These are phyloP conservation scores for Lutjanus argentimaculatus DNA, from an alignment of 2,797 vertebrate species.

Conservation along the genomic window DNA sequence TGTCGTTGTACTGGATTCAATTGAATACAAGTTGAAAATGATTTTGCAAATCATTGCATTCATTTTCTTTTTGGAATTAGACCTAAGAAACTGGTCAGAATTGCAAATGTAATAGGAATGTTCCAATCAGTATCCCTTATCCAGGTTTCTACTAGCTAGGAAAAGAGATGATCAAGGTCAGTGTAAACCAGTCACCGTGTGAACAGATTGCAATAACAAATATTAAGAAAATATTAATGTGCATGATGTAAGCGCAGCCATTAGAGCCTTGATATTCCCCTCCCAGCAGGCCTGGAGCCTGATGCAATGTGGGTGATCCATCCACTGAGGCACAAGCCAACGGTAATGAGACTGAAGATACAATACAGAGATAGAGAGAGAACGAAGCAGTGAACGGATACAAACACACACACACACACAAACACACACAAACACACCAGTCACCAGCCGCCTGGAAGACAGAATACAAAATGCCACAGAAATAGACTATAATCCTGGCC, in stretches of 20 bases:
- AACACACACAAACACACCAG: slow-evolving; percentile 20
- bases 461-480: slow-evolving; percentile 60
- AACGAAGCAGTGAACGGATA: slow-evolving; percentile 38
- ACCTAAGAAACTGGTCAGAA: neutral
- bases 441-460: slow-evolving; percentile 56
- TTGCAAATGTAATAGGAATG: neutral
- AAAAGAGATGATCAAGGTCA: neutral
- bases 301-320: slow-evolving; percentile 63
- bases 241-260: slow-evolving; percentile 41
- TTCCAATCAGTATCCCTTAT: neutral
- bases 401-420: slow-evolving; percentile 19
- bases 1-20: no score
- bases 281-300: slow-evolving; percentile 35
- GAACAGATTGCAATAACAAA: slow-evolving; percentile 10
- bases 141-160: neutral
- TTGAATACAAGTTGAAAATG: no score
- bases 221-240: slow-evolving; percentile 37
- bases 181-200: neutral
- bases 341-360: slow-evolving; percentile 68
- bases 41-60: no score
- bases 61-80: no score
- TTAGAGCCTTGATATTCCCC: slow-evolving; percentile 44
- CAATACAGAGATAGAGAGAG: slow-evolving; percentile 48
- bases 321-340: slow-evolving; percentile 51
- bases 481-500: slow-evolving; percentile 63